phyloP scores from a whole-genome alignment of 2,113 vertebrate genomes.

The Malaclemys terrapin region DNA sequence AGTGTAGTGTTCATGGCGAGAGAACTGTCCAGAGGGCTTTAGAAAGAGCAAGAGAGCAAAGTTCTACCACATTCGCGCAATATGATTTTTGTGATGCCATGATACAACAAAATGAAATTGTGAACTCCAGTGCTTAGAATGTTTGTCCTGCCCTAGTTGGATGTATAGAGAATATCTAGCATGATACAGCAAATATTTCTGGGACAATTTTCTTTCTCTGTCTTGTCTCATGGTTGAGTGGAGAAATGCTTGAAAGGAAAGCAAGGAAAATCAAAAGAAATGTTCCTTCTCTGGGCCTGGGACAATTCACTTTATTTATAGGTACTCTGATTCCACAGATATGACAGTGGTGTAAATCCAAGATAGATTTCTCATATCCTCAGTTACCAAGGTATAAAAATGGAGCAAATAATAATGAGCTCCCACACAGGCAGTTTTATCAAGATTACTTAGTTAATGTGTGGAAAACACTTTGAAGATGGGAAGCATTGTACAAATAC shows the following conservation, averaged over 20 bases:
- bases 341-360: neutral
- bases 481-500: neutral
- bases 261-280: neutral
- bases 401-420: neutral
- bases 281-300: neutral
- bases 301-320: neutral
- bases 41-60: neutral
- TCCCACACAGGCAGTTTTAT: neutral
- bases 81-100: neutral
- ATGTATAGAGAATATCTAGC: neutral
- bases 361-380: neutral
- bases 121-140: neutral
- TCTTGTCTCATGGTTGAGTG: neutral
- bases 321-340: neutral
- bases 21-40: neutral
- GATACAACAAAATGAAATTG: constrained; percentile 13
- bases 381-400: neutral
- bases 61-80: accelerated
- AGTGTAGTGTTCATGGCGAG: neutral
- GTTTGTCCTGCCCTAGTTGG: accelerated
- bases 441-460: neutral
- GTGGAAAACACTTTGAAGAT: neutral
- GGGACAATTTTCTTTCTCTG: neutral
- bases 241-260: neutral
- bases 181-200: neutral